Conservation (phyloP, 2,888 invertebrate genomes). For the Drosophila melanosoma region DNA sequence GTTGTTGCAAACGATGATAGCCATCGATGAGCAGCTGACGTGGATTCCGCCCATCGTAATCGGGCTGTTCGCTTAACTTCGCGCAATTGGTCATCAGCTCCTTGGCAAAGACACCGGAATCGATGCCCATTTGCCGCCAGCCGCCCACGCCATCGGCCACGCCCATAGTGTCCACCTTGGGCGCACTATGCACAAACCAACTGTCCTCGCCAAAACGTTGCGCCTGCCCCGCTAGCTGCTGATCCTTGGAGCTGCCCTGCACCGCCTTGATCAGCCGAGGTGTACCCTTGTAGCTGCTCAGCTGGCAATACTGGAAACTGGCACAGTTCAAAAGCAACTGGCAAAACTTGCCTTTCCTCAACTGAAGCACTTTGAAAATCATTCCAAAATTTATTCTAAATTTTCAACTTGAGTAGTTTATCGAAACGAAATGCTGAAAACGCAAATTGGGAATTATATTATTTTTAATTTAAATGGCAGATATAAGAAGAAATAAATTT, state of each 20-base stretch:
- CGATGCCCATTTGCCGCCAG: slow-evolving; percentile 97
- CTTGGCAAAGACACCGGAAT: slow-evolving; percentile 96
- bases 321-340: slow-evolving; percentile 1
- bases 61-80: slow-evolving; percentile 92
- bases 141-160: slow-evolving; percentile 99
- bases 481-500: not conserved
- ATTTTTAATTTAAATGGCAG: not conserved
- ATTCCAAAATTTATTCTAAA: slow-evolving; percentile 11
- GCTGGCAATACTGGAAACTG: slow-evolving; percentile 1
- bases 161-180: slow-evolving; percentile 86
- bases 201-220: slow-evolving; percentile 67
- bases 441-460: not conserved
- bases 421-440: not conserved
- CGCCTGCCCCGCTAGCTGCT: not conserved
- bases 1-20: slow-evolving; percentile 93
- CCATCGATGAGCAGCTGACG: slow-evolving; percentile 93
- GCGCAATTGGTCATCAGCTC: slow-evolving; percentile 97
- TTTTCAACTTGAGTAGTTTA: not conserved
- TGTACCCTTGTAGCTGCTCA: not conserved
- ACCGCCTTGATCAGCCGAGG: slow-evolving; percentile 60
- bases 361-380: slow-evolving; percentile 11
- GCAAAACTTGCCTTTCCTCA: not conserved
- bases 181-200: slow-evolving; percentile 59
- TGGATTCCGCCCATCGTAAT: slow-evolving; percentile 93
- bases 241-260: slow-evolving; percentile 55